Evolutionary conservation across 30 jellyfish, hydroid and myxozoan species (phyloP), one percentile per base, ranked within the genome.

Genomic region (Aurelia sp.): DNA sequence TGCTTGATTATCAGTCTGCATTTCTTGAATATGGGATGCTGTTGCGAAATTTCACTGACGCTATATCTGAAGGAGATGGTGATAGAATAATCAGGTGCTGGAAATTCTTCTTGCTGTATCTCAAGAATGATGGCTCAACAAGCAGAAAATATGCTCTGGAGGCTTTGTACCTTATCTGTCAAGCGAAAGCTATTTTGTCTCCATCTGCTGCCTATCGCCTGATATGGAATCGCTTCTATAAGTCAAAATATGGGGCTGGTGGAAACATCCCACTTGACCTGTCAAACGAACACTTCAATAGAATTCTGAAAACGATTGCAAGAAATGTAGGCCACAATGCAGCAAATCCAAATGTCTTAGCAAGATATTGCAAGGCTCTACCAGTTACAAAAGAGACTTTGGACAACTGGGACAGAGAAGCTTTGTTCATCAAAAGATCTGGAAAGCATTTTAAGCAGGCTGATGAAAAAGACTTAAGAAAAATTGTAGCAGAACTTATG

Each of bases 261-360:
- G 91, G 91, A 53, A 81, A 81, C 84, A 81, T 81, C 62, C 91
- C 91, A 48, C 76, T 81, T n/a, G 91, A 81, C 74, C 85, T 81
- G 23, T 37, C 81, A 37, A 18, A 27, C 20, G 91, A 81, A 48
- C 91, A 44, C 10, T 44, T 44, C 23, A 78, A 35, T 41, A 71
- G 84, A 35, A 31, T 78, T 30, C 11, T 78, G 58, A 78, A 78
- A 5, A 30, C 66, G 4, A 31, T 61, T 60, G 30, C 66, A 57
- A 78, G 71, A 60, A 78, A 78, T 71, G 12, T 78, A 11, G 80
- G 89, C 23, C 65, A 23, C 80, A 63, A 78, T 35, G 80, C 79
- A 20, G 66, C 89, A 30, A 61, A 78, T 61, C 50, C 52, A 33
- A 40, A 35, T 20, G 51, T 57, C 30, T 57, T 74, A 17, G 89